phyloP scores from a whole-genome alignment of 2,888 invertebrate species.

The Himalopsyche kuldschensis region DNA sequence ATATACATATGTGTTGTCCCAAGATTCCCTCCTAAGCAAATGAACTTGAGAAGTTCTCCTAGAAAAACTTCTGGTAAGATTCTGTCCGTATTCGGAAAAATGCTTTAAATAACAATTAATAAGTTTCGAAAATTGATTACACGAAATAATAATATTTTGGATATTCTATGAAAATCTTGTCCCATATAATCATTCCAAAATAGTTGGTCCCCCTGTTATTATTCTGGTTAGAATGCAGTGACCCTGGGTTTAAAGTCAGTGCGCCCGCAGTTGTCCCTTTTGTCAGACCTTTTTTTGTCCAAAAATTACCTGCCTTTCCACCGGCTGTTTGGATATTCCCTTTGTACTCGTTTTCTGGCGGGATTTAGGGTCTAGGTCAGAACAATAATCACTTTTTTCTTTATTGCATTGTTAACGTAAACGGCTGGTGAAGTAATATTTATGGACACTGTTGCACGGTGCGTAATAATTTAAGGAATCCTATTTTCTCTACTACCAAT shows the following conservation, averaged over 20 bases:
- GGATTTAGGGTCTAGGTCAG: neutral
- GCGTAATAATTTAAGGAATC: neutral
- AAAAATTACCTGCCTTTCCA: slow-evolving; percentile 12
- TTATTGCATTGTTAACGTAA: neutral
- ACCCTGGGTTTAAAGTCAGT: neutral
- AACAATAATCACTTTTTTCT: neutral
- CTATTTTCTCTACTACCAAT: neutral
- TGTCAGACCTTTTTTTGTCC: slow-evolving; percentile 15
- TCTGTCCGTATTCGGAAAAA: too few relatives aligned
- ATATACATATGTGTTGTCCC: too few relatives aligned
- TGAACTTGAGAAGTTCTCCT: too few relatives aligned
- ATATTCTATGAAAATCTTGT: too few relatives aligned
- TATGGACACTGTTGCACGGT: neutral
- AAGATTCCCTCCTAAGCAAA: too few relatives aligned
- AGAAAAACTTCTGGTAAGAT: too few relatives aligned
- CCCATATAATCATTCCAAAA: too few relatives aligned
- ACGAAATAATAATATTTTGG: too few relatives aligned
- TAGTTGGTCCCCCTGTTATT: too few relatives aligned
- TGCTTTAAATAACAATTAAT: too few relatives aligned
- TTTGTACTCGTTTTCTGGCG: neutral
- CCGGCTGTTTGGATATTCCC: neutral
- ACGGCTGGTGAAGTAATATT: neutral
- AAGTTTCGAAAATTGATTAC: too few relatives aligned
- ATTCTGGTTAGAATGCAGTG: neutral
- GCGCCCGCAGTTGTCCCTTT: neutral